Evolutionary conservation across 2,888 invertebrate genomes (phyloP).

Genomic region (Polyommatus iphigenia): DNA sequence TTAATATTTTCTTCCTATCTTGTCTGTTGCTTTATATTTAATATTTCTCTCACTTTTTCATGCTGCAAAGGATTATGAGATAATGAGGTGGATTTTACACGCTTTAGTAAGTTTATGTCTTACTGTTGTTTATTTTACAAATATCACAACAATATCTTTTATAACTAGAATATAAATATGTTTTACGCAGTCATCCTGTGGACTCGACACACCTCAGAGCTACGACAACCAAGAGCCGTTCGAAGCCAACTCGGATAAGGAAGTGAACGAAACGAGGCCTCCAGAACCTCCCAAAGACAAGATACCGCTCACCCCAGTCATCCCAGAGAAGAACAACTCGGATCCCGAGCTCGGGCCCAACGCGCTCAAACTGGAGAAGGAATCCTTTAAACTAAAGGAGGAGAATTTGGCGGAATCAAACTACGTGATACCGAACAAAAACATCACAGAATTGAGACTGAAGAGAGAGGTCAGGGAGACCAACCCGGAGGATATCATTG

Average conservation of each 20-base stretch:
- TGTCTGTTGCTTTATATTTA: background rate
- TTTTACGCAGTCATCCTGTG: constrained; percentile 61
- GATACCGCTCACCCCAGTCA: constrained; percentile 55
- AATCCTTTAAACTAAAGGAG: constrained; percentile 54
- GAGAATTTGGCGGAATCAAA: constrained; percentile 62
- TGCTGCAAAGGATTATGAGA: constrained; percentile 57
- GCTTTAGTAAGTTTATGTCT: constrained; percentile 57
- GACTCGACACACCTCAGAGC: constrained; percentile 64
- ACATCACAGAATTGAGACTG: constrained; percentile 39
- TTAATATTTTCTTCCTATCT: background rate
- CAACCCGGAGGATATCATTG: constrained; percentile 59
- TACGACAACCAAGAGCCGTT: constrained; percentile 68
- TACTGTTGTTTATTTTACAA: background rate
- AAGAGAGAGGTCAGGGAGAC: constrained; percentile 52
- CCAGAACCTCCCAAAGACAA: constrained; percentile 60
- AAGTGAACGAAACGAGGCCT: constrained; percentile 61
- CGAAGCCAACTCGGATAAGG: constrained; percentile 63
- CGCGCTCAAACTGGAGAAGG: constrained; percentile 54
- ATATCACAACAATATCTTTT: background rate
- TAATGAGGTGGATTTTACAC: constrained; percentile 54
- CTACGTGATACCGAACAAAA: constrained; percentile 39
- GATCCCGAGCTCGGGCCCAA: constrained; percentile 40
- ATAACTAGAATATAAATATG: background rate
- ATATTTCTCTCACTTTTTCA: constrained; percentile 45
- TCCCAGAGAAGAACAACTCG: constrained; percentile 57